Evolutionary conservation across 1,140 invertebrate genomes (phyloP), one percentile per base, ranked within the genome.

Genomic region (Procambarus clarkii): DNA sequence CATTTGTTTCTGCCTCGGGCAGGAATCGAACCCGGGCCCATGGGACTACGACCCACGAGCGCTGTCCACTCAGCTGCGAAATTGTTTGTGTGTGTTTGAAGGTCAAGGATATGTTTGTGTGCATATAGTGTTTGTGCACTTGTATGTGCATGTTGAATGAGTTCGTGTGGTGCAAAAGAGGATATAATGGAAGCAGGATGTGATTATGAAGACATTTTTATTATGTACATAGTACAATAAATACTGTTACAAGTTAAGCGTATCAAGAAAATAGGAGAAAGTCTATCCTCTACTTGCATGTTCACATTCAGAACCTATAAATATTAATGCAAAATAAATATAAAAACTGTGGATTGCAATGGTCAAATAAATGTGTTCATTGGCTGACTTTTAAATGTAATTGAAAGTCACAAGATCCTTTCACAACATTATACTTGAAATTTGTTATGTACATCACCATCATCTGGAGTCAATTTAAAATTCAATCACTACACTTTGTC

Each of bases 151-250:
- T 34, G 34, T 34, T 34, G 0, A 34, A 34, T 34, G 34, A 34
- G 34, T 34, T 34, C 1, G 34, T 34, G 34, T 34, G 34, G 34
- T 34, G 34, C 34, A 34, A 34, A 34, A 34, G 34, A 34, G 69
- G 69, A 34, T 74, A 11, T 74, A 74, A 34, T 34, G n/a, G 5
- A 74, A 74, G 69, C 69, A 74, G 24, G n/a, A 24, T 44, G 3
- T 85, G 82, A 85, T 85, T 85, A 85, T 85, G 82, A 85, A 85
- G 82, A 85, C 82, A 85, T 71, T 85, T 83, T 85, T 85, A 85
- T 85, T 85, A 85, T 85, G 64, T 85, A 85, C 82, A 85, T 71
- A 85, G 24, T 85, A 85, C 82, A 85, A 85, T 85, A 85, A 85
- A 85, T 85, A 85, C 82, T 85, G 82, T 85, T 85, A 85, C 82